Conservation (phyloP, 2,797 vertebrate genomes). For the Pipistrellus pipistrellus region DNA sequence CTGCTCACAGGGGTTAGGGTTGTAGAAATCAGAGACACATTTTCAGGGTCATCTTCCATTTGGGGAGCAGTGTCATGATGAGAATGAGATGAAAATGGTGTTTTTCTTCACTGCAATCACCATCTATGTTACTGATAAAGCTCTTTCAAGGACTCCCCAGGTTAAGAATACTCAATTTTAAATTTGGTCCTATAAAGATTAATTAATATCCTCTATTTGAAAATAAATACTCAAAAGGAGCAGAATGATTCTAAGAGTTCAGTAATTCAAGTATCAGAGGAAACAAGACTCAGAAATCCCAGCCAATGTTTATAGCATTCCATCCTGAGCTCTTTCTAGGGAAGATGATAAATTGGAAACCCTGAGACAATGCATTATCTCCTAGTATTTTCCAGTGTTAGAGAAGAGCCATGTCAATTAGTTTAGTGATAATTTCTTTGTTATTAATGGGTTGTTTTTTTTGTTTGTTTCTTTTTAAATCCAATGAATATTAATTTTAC, state of each 20-base stretch:
- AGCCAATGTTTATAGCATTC: not conserved
- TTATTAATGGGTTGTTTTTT: not conserved
- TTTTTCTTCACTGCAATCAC: not conserved
- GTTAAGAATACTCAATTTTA: not conserved
- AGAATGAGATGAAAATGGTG: not conserved
- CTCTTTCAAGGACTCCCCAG: not conserved
- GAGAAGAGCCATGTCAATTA: not conserved
- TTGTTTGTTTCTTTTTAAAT: not conserved
- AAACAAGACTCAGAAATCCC: not conserved
- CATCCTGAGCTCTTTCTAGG: conserved; percentile 10
- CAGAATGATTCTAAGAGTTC: not conserved
- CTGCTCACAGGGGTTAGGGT: fast-evolving
- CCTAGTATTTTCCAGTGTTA: not conserved
- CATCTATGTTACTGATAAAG: not conserved
- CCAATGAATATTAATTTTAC: not conserved
- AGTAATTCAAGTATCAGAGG: not conserved
- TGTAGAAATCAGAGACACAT: not conserved
- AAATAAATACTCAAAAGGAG: conserved; percentile 28
- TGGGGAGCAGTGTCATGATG: not conserved
- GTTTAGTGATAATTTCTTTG: not conserved
- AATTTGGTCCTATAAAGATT: not conserved
- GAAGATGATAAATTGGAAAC: not conserved
- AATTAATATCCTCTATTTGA: not conserved
- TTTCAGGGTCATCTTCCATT: not conserved
- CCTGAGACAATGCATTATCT: not conserved